These are phyloP conservation scores for Microcebus murinus DNA, from an alignment of 2,113 vertebrate species.

Conservation along the genomic window DNA sequence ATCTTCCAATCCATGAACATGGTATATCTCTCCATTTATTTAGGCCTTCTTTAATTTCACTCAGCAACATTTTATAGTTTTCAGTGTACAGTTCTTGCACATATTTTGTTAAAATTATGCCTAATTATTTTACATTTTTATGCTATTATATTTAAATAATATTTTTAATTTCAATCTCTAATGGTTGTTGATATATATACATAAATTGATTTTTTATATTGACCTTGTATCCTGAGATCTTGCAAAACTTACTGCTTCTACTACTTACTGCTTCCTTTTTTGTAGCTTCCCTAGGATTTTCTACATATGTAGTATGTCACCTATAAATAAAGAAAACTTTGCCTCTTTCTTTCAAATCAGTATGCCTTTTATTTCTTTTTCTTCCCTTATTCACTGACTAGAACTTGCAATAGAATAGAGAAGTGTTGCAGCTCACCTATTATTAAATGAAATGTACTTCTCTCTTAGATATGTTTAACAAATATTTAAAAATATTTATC, in stretches of 20 bases:
- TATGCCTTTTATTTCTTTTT: conserved; percentile 47
- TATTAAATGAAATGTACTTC: conserved; percentile 46
- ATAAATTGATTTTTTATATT: conserved; percentile 51
- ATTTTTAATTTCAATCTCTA: conserved; percentile 59
- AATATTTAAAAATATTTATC: conserved; percentile 1
- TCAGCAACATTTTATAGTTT: conserved; percentile 23
- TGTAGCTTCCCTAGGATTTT: conserved; percentile 54
- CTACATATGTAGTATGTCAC: conserved; percentile 31
- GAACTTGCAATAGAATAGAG: background rate
- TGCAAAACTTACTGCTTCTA: conserved; percentile 45
- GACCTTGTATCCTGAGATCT: conserved; percentile 48
- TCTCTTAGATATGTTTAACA: conserved; percentile 19
- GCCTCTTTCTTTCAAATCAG: conserved; percentile 42
- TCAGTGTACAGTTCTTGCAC: background rate
- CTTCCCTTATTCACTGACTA: background rate
- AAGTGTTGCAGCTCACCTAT: background rate
- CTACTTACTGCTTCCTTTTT: background rate
- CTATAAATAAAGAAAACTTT: conserved; percentile 70
- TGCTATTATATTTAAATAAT: conserved; percentile 40
- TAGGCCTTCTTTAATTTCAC: conserved; percentile 48
- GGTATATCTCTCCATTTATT: background rate
- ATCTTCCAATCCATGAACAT: background rate
- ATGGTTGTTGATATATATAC: conserved; percentile 51
- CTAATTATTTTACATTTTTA: conserved; percentile 53
- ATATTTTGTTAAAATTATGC: conserved; percentile 46